Conservation (phyloP, 2,797 vertebrate species). For the Peromyscus nudipes region DNA sequence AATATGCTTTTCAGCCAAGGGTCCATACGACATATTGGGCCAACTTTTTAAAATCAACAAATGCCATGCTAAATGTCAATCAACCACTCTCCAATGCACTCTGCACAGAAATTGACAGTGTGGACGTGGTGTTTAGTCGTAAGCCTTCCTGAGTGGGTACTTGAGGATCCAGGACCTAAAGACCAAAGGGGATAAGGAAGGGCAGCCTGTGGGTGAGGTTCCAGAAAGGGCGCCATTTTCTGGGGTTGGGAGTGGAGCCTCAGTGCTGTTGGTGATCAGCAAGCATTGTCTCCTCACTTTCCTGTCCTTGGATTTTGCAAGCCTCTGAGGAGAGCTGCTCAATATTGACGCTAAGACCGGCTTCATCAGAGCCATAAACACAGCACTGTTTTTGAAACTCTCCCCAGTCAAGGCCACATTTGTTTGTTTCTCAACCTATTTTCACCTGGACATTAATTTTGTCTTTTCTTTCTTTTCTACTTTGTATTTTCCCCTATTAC, state of each 20-base stretch:
- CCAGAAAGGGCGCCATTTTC: background rate
- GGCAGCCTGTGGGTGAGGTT: too few species aligned
- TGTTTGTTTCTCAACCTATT: background rate
- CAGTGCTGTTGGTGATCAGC: too few species aligned
- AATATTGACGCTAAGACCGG: background rate
- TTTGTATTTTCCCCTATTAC: background rate
- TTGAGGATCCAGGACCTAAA: background rate
- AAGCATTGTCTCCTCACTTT: fast-evolving
- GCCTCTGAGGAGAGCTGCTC: background rate
- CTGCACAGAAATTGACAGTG: too few species aligned
- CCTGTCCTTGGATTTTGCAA: background rate
- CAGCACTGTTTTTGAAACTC: background rate
- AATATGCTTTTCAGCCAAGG: too few species aligned
- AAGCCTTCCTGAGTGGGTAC: background rate
- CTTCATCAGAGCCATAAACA: background rate
- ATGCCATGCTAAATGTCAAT: too few species aligned
- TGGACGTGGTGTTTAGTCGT: too few species aligned
- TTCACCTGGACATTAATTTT: background rate
- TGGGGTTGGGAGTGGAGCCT: background rate
- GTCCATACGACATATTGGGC: too few species aligned
- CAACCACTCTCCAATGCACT: too few species aligned
- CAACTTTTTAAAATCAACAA: too few species aligned
- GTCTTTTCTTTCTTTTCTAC: background rate
- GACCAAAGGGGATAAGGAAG: fast-evolving
- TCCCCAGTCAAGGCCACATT: too few species aligned